Evolutionary conservation across 1,140 invertebrate species (phyloP), one percentile per base, ranked within the genome.

Genomic region (Nasonia giraulti): DNA sequence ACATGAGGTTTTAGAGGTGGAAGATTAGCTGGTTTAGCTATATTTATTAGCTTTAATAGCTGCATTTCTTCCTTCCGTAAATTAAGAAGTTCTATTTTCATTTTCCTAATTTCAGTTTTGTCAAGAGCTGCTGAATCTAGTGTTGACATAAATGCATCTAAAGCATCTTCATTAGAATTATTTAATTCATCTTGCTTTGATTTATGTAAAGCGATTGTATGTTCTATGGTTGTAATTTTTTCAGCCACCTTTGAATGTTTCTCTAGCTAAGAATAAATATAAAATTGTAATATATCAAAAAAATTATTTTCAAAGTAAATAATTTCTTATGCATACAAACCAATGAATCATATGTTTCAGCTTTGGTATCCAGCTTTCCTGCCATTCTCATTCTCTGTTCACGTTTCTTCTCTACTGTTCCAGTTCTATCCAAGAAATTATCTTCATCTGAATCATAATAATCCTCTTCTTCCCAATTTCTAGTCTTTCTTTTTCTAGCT

Each of bases 381-480:
- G 95, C 94, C 87, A 94, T 89, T 92, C 94, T 93, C 95, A 97
- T 98, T 88, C 98, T 93, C 84, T 95, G 94, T 87, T 96, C 93
- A 20, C 98, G 93, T 92, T 99, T 99, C 85, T 95, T 95, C 90
- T 99, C 98, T 47, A 99, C 95, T 77, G 96, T 95, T 10, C 99
- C 99, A 12, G 99, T 99, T 88, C 99, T 94, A 92, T 99, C 99
- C 78, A 99, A 94, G 93, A 97, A 99, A 23, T 96, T 97, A 91
- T 99, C 99, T 86, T 99, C 99, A 91, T 99, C 99, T n/a, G 97
- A 98, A 89, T 99, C 97, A 91, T 99, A 99, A 91, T 94, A 99
- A 93, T 99, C 98, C 90, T 98, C 96, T 62, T 97, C 97, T 90
- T 96, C 96, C 96, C 96, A 97, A 89, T 97, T 96, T 86, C 95